Conservation (phyloP, 2,113 vertebrate species). For the Heterochromis multidens region DNA sequence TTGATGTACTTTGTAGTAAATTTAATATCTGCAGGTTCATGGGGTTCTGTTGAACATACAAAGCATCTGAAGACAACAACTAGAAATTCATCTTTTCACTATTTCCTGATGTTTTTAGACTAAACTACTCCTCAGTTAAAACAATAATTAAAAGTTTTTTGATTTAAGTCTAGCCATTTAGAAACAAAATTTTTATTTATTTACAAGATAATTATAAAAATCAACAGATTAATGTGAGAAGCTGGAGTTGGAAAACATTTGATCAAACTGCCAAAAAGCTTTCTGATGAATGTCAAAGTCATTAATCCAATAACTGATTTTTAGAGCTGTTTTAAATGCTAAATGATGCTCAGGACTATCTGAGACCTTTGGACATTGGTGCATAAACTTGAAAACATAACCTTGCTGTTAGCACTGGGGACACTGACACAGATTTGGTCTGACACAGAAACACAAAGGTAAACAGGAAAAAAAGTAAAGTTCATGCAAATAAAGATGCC, state of each 20-base stretch:
- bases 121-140: accelerated
- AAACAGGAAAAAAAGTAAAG: neutral
- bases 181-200: neutral
- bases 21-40: neutral
- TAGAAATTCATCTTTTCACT: neutral
- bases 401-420: neutral
- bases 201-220: neutral
- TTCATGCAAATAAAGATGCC: neutral
- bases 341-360: accelerated
- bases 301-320: neutral
- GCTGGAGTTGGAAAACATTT: neutral
- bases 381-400: neutral
- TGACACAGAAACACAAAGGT: slow-evolving; percentile 3
- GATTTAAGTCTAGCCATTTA: neutral
- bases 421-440: slow-evolving; percentile 10
- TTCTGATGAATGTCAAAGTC: too few species aligned
- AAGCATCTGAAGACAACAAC: neutral
- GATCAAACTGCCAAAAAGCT: too few species aligned
- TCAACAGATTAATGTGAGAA: neutral
- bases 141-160: too few species aligned
- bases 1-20: neutral
- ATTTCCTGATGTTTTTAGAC: neutral
- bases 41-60: neutral
- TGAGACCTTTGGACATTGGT: accelerated
- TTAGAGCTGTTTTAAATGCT: neutral